phyloP scores from a whole-genome alignment of 2,113 vertebrate genomes.

The Myotis yumanensis region DNA sequence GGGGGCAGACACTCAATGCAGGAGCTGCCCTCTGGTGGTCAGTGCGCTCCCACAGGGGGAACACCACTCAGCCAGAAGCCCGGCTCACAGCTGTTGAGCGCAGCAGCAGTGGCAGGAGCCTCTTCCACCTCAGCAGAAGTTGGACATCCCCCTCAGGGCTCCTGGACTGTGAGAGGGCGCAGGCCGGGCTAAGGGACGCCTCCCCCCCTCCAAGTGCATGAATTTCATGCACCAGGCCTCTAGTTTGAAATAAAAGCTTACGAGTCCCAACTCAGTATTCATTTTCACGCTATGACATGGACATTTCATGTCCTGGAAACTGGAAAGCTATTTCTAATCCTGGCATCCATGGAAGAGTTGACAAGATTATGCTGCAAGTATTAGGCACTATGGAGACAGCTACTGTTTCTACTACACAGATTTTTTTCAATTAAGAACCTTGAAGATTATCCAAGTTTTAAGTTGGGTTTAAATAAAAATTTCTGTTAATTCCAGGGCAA shows the following conservation, averaged over 20 bases:
- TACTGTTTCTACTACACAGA: not conserved
- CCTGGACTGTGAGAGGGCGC: no score
- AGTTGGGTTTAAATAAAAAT: slow-evolving; percentile 36
- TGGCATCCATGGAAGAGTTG: not conserved
- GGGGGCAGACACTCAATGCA: no score
- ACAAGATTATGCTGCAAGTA: not conserved
- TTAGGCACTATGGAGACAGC: not conserved
- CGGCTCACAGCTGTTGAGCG: no score
- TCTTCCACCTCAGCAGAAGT: accelerated
- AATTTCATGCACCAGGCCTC: no score
- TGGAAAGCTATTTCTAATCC: not conserved
- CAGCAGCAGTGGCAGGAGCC: no score
- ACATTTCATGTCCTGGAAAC: not conserved
- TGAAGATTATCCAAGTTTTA: slow-evolving; percentile 57
- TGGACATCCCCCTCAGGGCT: no score
- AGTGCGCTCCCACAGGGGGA: no score
- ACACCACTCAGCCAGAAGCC: no score
- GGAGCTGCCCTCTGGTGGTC: no score
- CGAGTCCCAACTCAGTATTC: not conserved
- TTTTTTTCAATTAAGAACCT: slow-evolving; percentile 70
- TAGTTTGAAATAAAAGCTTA: not conserved
- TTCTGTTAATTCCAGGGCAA: not conserved
- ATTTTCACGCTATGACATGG: not conserved
- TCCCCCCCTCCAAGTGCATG: no score
- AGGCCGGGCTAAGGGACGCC: no score